Evolutionary conservation across 2,888 invertebrate genomes (phyloP), one percentile per base, ranked within the genome.

Genomic region (Caenorhabditis wallacei): DNA sequence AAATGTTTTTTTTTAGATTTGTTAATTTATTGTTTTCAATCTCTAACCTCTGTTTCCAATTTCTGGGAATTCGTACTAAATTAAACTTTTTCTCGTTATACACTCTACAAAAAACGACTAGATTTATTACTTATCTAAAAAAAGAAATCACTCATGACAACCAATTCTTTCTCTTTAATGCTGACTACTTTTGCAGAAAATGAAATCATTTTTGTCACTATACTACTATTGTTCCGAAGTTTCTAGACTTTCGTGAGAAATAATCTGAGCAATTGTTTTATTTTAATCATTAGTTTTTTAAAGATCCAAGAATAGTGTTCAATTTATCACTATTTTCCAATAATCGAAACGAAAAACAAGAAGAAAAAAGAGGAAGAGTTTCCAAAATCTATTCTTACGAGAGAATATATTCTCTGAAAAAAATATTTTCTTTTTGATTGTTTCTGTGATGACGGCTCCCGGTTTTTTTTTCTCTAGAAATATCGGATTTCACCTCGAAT

Each of bases 401-500:
- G 30, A 30, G 3, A 30, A 3, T 43, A 13, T 18, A 3, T 54
- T 54, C 5, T 18, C 13, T 46, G 13, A 35, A 40, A 54, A 26
- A 63, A 40, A 64, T 8, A 30, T 30, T 30, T 20, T 2, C 24
- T 30, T 30, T 30, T 20, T n/a, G n/a, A 54, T 56, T 75, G 66
- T 30, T 30, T 30, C 59, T 57, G 51, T 64, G 35, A 26, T 26
- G 26, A 5, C 8, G 7, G 35, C 30, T 11, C 51, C 5, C 20
- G 20, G n/a, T 26, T 16, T 26, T 59, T 10, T 40, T 43, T 59
- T 59, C 46, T 43, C 68, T 61, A 24, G 56, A 69, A 78, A 61
- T 78, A 78, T 78, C 69, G 69, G 61, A 69, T 78, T 78, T 78
- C 78, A 78, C 78, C 66, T 78, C 63, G 30, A 51, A 48, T 69